Evolutionary conservation across 2,797 vertebrate genomes (phyloP), one percentile per base, ranked within the genome.

Genomic region (Argentina silus): DNA sequence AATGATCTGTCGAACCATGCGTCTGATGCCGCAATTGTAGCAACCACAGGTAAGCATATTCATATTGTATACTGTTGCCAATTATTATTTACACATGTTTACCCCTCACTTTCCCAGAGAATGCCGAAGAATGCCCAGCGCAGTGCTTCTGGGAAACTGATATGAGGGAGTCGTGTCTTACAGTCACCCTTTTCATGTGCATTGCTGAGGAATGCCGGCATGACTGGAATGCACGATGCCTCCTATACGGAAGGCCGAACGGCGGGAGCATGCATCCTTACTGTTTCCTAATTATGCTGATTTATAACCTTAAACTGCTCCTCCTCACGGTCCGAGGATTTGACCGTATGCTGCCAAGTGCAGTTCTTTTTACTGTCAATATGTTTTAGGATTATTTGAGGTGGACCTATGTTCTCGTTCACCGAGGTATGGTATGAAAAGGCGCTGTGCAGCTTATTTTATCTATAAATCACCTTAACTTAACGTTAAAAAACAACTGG

Each of bases 31-130:
- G 78, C 87, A 53, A 80, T 86, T 70, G 90, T 86, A 64, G 87
- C 91, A 75, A 55, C 72, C 79, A 84, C 93, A 94, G 94, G 94
- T 95, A 92, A 94, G 84, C 42, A 23, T 67, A 8, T 59, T 12
- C 56, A 57, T 67, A 43, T 9, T 59, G 7, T 14, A 42, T 19
- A 15, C 27, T 0, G 69, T 43, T 79, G 81, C 27, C 74, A 1
- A 36, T 36, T 79, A 19, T 59, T 45, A 10, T 50, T 23, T 19
- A 10, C 44, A 5, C 53, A 44, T 44, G 70, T 68, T 7, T n/a
- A 19, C 60, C 7, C 12, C n/a, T 45, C 76, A 62, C 36, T 47
- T 56, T 80, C 78, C 63, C 73, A 8, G 83, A 81, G 87, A 79
- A 88, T 84, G 79, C 85, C 81, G 74, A 79, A 81, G 86, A 86